Evolutionary conservation across 2,797 vertebrate species (phyloP), one percentile per base, ranked within the genome.

Genomic region (Cyprinella venusta): DNA sequence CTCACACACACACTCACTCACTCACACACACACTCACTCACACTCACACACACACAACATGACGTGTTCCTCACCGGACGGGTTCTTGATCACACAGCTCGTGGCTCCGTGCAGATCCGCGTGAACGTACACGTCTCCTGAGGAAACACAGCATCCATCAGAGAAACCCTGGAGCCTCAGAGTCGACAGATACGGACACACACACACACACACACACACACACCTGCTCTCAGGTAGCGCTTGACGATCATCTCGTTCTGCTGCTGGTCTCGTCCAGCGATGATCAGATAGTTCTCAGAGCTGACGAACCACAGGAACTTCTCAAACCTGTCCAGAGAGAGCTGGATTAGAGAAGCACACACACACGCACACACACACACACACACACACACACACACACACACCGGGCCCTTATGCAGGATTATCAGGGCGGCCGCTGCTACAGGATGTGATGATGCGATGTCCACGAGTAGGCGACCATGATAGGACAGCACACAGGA

Each of bases 241-340:
- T 99, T 99, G 26, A 99, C 98, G 1, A 99, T 99, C 84, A 99
- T 94, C 94, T 99, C 98, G 15, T 99, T 99, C 92, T 99, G 98
- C 89, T 99, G 98, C 90, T 99, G 98, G 87, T 99, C 98, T 87
- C 98, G 92, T 74, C 98, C 98, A 71, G 98, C 98, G 68, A 99
- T 99, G 80, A 99, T 87, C 4, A 99, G 95, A 89, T 97, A 99
- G 89, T 99, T 99, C 92, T 99, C 98, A 1, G 98, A 97, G 90
- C 97, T 99, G 88, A 99, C 94, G 92, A 99, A 99, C 98, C 98
- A 99, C 84, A 99, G 91, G 93, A 99, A 99, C 94, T 99, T 99
- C 92, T 99, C 98, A 95, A 99, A 99, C 98, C 98, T 99, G 93
- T 18, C 33, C 85, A 19, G 15, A 72, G 63, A 45, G 9, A 40